Evolutionary conservation across 2,888 invertebrate genomes (phyloP).

Genomic region (Oscheius onirici): DNA sequence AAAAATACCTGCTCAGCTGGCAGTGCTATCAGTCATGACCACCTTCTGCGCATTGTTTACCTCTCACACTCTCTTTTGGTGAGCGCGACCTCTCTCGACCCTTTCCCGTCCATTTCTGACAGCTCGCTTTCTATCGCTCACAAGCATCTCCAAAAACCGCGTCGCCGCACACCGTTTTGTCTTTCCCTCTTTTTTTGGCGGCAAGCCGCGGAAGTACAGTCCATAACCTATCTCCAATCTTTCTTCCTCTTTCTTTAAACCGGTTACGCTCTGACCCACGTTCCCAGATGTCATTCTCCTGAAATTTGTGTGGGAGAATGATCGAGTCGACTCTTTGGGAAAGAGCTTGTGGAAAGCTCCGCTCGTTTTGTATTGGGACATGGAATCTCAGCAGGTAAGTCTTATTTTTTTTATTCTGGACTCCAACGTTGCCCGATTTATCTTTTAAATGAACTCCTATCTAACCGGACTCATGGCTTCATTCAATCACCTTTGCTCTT

Average conservation of each 20-base stretch:
- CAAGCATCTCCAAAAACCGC: not conserved
- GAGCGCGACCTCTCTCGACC: no score
- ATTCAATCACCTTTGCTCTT: no score
- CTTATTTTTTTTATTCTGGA: no score
- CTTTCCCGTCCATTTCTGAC: no score
- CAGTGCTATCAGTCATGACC: no score
- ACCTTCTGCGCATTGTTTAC: no score
- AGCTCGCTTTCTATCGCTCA: not conserved
- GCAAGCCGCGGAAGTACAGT: not conserved
- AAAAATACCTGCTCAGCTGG: no score
- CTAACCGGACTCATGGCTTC: no score
- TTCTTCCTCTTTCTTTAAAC: not conserved
- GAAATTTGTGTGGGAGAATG: slow-evolving; percentile 1
- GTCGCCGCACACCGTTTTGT: not conserved
- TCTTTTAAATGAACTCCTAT: no score
- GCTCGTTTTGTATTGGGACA: slow-evolving; percentile 9
- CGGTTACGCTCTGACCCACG: not conserved
- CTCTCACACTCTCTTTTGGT: no score
- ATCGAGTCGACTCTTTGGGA: slow-evolving; percentile 14
- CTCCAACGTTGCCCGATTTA: no score
- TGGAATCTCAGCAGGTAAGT: not conserved
- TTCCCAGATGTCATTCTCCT: not conserved
- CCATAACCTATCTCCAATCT: not conserved
- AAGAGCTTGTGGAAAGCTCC: slow-evolving; percentile 8
- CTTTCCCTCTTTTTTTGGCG: slow-evolving; percentile 1